Evolutionary conservation across 2,797 vertebrate species (phyloP), one percentile per base, ranked within the genome.

Genomic region (Phaenicophaeus curvirostris): DNA sequence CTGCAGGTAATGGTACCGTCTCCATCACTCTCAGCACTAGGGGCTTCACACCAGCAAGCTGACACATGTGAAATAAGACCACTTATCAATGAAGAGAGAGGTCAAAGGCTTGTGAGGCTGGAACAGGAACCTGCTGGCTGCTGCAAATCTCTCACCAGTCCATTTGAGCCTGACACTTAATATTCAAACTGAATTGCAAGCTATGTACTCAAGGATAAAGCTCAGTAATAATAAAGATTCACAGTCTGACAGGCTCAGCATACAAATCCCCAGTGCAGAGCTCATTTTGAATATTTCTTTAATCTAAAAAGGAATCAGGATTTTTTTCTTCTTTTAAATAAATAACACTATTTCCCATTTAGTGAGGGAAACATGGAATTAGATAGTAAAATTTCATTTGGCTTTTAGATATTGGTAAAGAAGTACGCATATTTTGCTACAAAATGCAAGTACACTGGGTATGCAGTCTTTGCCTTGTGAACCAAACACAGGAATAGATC

Each of bases 201-300:
- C 93, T 94, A 85, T 89, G 95, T 83, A 95, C 96, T 94, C 95
- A 97, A 98, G 96, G 94, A 97, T 96, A 95, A 97, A 95, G 94
- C 94, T 87, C 24, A 11, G 91, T 88, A 95, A 97, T 95, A 97
- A 95, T 93, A 85, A 94, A 90, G 95, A 96, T 91, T 95, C 95
- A 87, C 65, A 72, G 94, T 20, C 94, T 84, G 95, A 94, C 68
- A 50, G 66, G 95, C 87, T 85, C 80, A 85, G 96, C 95, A 96
- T 93, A 96, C 96, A 96, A 96, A 96, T 92, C 76, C 85, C 77
- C 55, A n/a, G 61, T 4, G 77, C 63, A 80, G 85, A 87, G 83
- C 74, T 96, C 69, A 75, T 85, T 96, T 39, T 72, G 82, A 93
- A 30, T 76, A 35, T 30, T n/a, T 57, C 51, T 59, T 76, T 63